A percentile compares a stretch with the other conserved stretches of the same genome.
phyloP scores from a whole-genome alignment of 2,113 vertebrate species.

The Sturnus vulgaris region DNA sequence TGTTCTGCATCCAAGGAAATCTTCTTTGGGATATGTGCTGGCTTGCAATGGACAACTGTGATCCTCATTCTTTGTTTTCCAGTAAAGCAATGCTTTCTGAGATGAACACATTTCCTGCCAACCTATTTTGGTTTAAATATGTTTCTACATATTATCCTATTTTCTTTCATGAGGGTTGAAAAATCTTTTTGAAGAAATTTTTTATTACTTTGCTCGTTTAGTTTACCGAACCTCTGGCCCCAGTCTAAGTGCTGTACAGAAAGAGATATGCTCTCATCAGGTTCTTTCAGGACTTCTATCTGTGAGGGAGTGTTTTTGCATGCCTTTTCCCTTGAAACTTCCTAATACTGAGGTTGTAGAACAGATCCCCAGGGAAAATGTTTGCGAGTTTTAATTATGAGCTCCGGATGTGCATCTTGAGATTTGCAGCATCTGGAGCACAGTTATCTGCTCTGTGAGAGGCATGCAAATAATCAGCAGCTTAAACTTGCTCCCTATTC shows the following conservation, averaged over 20 bases:
- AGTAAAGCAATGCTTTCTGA: background rate
- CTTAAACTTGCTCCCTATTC: background rate
- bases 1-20: background rate
- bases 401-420: background rate
- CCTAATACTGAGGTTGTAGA: background rate
- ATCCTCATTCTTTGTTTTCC: background rate
- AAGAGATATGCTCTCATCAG: background rate
- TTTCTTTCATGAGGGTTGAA: background rate
- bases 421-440: conserved; percentile 35
- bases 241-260: background rate
- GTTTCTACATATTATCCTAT: background rate
- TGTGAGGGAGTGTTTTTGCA: background rate
- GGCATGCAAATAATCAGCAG: background rate
- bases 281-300: background rate
- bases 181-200: background rate
- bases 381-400: conserved; percentile 32
- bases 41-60: background rate
- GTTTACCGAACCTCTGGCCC: background rate
- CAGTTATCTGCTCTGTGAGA: background rate
- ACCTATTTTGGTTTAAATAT: background rate
- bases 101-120: background rate
- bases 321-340: background rate
- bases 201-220: background rate
- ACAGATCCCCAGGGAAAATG: background rate
- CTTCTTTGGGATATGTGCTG: background rate